Evolutionary conservation across 2,888 invertebrate species (phyloP).

Genomic region (Mactromeris polynyma): DNA sequence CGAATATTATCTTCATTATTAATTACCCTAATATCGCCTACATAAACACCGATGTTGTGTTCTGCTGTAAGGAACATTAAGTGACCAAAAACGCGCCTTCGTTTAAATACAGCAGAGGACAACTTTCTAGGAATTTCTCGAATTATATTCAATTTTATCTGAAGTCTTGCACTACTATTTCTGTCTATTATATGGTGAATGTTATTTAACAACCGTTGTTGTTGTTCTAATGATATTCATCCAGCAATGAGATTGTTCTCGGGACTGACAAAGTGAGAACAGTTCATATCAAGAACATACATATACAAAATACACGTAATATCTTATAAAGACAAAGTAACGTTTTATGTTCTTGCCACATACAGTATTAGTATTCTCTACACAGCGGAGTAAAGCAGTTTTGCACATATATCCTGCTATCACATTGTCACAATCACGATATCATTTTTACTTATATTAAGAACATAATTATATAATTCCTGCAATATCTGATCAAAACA

Average conservation of each 20-base stretch:
- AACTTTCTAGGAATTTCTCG: background rate
- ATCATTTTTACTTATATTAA: no score
- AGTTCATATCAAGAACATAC: no score
- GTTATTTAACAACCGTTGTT: background rate
- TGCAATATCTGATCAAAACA: background rate
- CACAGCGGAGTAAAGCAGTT: no score
- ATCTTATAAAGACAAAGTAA: no score
- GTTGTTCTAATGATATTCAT: background rate
- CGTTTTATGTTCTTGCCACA: no score
- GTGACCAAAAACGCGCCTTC: no score
- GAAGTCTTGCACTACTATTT: background rate
- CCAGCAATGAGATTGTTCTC: conserved; percentile 17
- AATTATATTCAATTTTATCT: background rate
- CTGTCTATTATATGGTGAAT: background rate
- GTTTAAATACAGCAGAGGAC: no score
- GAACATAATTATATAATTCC: background rate
- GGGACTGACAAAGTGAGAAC: conserved; percentile 19
- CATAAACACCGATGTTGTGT: no score
- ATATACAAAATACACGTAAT: no score
- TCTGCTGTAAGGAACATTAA: background rate
- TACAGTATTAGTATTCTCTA: no score
- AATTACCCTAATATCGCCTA: background rate
- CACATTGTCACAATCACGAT: no score
- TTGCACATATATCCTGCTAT: no score
- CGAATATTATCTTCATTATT: background rate